Evolutionary conservation across 2,113 vertebrate species (phyloP).

Genomic region (Percopsis transmontana): DNA sequence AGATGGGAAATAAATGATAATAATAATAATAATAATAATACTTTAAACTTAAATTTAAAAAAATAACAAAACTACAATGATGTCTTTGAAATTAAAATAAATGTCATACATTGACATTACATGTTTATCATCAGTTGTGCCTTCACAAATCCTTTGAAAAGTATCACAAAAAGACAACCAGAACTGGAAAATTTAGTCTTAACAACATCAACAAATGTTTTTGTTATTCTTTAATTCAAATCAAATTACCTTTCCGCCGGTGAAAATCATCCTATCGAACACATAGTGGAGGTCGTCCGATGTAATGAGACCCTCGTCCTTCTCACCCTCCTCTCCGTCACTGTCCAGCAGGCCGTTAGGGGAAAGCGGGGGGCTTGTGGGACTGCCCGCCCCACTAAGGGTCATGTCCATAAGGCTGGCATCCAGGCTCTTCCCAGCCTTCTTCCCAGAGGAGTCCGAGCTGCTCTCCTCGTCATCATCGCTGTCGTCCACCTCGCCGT

Average conservation of each 20-base stretch:
- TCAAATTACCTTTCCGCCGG: slow-evolving; percentile 90
- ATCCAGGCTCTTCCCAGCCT: slow-evolving; percentile 35
- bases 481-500: slow-evolving; percentile 35
- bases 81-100: no score
- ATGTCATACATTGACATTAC: no score
- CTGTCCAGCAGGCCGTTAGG: slow-evolving; percentile 74
- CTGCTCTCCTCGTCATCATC: slow-evolving; percentile 45
- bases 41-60: not conserved
- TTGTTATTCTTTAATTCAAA: no score
- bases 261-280: slow-evolving; percentile 96
- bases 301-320: slow-evolving; percentile 60
- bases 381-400: slow-evolving; percentile 33
- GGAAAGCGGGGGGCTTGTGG: slow-evolving; percentile 58
- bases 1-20: no score
- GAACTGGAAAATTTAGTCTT: no score
- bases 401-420: slow-evolving; percentile 46
- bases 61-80: not conserved
- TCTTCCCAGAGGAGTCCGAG: slow-evolving; percentile 39
- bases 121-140: no score
- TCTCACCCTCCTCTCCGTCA: slow-evolving; percentile 52
- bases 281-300: slow-evolving; percentile 88
- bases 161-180: no score
- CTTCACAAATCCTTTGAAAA: no score
- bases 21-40: no score
- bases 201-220: no score